Conservation (phyloP, 2,888 invertebrate genomes). For the Liposcelis brunnea region DNA sequence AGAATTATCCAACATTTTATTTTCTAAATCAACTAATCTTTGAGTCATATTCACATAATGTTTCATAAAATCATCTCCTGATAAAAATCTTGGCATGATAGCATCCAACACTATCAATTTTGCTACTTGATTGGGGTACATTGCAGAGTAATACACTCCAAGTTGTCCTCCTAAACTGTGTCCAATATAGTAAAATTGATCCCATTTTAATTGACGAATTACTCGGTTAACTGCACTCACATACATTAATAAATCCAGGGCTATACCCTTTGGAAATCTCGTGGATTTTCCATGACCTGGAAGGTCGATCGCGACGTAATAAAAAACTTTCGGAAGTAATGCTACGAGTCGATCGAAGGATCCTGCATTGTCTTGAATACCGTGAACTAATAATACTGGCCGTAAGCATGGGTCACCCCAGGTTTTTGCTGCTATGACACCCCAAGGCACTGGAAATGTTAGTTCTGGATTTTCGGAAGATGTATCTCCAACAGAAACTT, state of each 20-base stretch:
- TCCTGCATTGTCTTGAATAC: conserved; percentile 27
- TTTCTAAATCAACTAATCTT: conserved; percentile 22
- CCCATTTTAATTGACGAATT: conserved; percentile 25
- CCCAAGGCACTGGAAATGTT: conserved; percentile 21
- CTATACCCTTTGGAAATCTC: conserved; percentile 23
- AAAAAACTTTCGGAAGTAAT: conserved; percentile 22
- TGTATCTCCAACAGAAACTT: background rate
- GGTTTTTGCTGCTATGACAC: conserved; percentile 20
- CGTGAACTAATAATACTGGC: conserved; percentile 27
- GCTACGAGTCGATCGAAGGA: conserved; percentile 26
- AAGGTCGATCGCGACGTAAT: conserved; percentile 26
- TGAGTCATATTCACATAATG: conserved; percentile 25
- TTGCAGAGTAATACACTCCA: conserved; percentile 17
- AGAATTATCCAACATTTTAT: conserved; percentile 14
- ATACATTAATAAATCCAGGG: conserved; percentile 22
- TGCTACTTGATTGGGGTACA: conserved; percentile 21
- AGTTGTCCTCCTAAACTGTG: conserved; percentile 29
- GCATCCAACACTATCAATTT: conserved; percentile 22
- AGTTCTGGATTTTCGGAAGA: conserved; percentile 12
- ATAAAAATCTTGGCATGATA: background rate
- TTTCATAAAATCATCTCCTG: conserved; percentile 16
- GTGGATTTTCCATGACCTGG: conserved; percentile 30
- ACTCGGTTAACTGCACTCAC: conserved; percentile 20
- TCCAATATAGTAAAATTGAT: conserved; percentile 22
- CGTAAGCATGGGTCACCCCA: conserved; percentile 20